Conservation (phyloP, 2,797 vertebrate species). For the Brachymystax lenok region DNA sequence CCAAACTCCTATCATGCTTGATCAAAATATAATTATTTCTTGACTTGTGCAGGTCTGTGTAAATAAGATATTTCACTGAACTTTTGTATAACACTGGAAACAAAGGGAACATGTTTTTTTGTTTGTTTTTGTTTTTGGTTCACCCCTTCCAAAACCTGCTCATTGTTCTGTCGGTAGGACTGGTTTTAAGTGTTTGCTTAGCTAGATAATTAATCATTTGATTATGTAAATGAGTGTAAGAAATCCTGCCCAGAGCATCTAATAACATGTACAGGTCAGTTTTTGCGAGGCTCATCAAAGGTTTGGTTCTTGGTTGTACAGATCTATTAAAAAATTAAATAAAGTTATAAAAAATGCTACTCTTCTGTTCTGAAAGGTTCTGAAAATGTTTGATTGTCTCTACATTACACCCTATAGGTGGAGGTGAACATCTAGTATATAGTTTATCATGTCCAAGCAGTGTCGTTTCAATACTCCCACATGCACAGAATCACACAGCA, state of each 20-base stretch:
- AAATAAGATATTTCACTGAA: slow-evolving; percentile 93
- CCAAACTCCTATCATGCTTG: slow-evolving; percentile 6
- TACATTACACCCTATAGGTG: slow-evolving; percentile 16
- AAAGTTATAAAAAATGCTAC: slow-evolving; percentile 72
- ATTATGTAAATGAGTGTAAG: slow-evolving; percentile 76
- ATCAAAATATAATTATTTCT: slow-evolving; percentile 23
- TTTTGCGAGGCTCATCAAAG: slow-evolving; percentile 77
- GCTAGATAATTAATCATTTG: slow-evolving; percentile 69
- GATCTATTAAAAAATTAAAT: slow-evolving; percentile 78
- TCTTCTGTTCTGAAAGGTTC: background rate
- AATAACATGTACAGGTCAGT: slow-evolving; percentile 75
- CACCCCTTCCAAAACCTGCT: slow-evolving; percentile 48
- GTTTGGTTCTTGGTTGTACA: slow-evolving; percentile 89
- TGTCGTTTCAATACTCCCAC: too few relatives aligned
- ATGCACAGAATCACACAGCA: too few relatives aligned
- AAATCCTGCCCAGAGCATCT: slow-evolving; percentile 67
- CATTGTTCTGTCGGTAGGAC: slow-evolving; percentile 72
- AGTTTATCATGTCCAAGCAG: background rate
- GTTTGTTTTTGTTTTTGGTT: slow-evolving; percentile 14
- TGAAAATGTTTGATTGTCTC: background rate
- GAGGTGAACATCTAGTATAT: background rate
- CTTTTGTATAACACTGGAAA: slow-evolving; percentile 92
- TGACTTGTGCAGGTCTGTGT: slow-evolving; percentile 76
- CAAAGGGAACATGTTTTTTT: slow-evolving; percentile 71
- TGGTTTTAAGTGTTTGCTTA: slow-evolving; percentile 75